phyloP scores from a whole-genome alignment of 92 coral and sea anemone species.

The Zoanthus solanderi region DNA sequence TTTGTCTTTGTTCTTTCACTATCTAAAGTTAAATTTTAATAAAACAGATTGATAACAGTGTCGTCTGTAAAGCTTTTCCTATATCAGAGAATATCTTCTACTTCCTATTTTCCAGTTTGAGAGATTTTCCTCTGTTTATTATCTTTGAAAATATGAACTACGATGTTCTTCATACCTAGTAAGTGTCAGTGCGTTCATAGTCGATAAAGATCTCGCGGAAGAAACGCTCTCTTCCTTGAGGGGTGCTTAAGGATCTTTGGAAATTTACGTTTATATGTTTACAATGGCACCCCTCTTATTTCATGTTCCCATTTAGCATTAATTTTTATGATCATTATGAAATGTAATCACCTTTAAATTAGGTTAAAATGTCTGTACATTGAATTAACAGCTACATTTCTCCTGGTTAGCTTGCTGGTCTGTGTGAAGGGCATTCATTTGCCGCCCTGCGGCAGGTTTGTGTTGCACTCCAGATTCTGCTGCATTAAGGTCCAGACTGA shows the following conservation, averaged over 20 bases:
- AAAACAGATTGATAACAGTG: not conserved
- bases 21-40: too few species aligned
- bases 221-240: not conserved
- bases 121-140: not conserved
- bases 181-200: not conserved
- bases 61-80: not conserved
- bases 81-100: not conserved
- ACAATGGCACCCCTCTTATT: not conserved
- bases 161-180: not conserved
- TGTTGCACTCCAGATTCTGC: conserved; percentile 99
- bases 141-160: not conserved
- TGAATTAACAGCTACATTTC: conserved; percentile 74
- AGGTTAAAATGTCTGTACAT: conserved; percentile 71
- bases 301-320: not conserved
- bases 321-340: not conserved
- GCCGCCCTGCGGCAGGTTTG: conserved; percentile 97
- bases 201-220: not conserved
- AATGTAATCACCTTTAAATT: conserved; percentile 35
- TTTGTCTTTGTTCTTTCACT: too few species aligned
- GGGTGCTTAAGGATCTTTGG: not conserved
- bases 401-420: conserved; percentile 98
- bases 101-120: not conserved
- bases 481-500: conserved; percentile 96
- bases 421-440: conserved; percentile 92
- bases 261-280: not conserved